Evolutionary conservation across 2,888 invertebrate species (phyloP), one percentile per base, ranked within the genome.

Genomic region (Lycocerus yunnanus): DNA sequence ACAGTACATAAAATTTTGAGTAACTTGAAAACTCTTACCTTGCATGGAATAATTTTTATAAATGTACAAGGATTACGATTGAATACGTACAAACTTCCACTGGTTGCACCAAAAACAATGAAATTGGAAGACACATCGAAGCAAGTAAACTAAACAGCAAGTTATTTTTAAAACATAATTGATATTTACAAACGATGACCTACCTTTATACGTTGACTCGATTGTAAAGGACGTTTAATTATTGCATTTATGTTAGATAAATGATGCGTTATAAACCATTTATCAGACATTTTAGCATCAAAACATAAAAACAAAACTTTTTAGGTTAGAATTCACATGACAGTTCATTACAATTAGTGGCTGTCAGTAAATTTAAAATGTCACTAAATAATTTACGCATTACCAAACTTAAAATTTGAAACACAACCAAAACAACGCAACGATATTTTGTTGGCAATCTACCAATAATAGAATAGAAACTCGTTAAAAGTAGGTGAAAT

Each of bases 51-150:
- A 60, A 95, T 88, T 82, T 95, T 94, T 59, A 93, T 87, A 87
- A 95, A 95, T 82, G 91, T 90, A 84, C 93, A 94, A 58, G 93
- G 92, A 78, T 90, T 89, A 77, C 94, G 89, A 80, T 91, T 92
- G 84, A 95, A 95, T 16, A 95, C 88, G 85, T 95, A 95, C 68
- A 95, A 88, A 18, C 95, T 94, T 71, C 95, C 95, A 81, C 94
- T 95, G 0, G 93, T 93, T 1, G 95, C 94, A 20, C 95, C 95
- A 84, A 95, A 92, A 69, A 93, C 90, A 78, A 95, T 90, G 79
- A 92, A 91, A 77, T 90, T 92, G 78, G 89, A 88, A 2, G 95
- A 95, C 11, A 93, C 90, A 87, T 93, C 92, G 81, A 95, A 93
- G 84, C 94, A 93, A 65, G 93, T 93, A 81, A 93, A 93, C 94